Conservation (phyloP, 2,888 invertebrate species). For the Hyppa rectilinea region DNA sequence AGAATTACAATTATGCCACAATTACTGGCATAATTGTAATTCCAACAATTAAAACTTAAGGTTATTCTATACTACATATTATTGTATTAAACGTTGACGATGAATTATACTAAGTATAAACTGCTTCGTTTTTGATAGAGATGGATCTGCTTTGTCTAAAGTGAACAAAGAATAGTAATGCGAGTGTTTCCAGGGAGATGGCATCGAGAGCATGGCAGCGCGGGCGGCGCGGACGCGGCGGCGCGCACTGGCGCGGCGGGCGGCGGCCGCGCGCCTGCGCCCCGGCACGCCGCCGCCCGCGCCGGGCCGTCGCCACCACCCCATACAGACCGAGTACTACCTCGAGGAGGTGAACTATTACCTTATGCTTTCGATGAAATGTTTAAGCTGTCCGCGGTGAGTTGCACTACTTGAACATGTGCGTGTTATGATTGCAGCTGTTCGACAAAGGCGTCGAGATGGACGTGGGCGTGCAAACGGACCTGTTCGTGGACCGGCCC, state of each 20-base stretch:
- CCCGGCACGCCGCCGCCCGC: conserved; percentile 95
- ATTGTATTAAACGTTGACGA: too few species aligned
- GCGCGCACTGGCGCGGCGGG: conserved; percentile 93
- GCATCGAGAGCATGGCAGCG: conserved; percentile 82
- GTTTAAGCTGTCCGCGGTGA: background rate
- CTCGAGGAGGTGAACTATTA: conserved; percentile 93
- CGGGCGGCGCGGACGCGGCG: conserved; percentile 90
- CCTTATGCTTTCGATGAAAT: background rate
- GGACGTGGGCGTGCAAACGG: conserved; percentile 96
- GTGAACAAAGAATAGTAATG: background rate
- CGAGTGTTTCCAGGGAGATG: conserved; percentile 80
- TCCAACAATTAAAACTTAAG: too few species aligned
- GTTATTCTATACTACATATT: too few species aligned
- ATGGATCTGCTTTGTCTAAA: background rate
- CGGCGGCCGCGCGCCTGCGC: conserved; percentile 92
- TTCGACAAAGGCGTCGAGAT: conserved; percentile 94
- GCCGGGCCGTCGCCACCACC: conserved; percentile 95
- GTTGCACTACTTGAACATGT: background rate
- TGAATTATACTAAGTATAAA: too few species aligned
- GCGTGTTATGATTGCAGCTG: conserved; percentile 82
- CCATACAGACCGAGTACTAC: conserved; percentile 97
- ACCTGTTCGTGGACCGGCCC: conserved; percentile 95
- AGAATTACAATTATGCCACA: too few species aligned
- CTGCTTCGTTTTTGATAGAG: background rate
- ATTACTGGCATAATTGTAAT: too few species aligned